These are phyloP conservation scores for Tenrec ecaudatus DNA, from an alignment of 2,113 vertebrate species.

Conservation along the genomic window DNA sequence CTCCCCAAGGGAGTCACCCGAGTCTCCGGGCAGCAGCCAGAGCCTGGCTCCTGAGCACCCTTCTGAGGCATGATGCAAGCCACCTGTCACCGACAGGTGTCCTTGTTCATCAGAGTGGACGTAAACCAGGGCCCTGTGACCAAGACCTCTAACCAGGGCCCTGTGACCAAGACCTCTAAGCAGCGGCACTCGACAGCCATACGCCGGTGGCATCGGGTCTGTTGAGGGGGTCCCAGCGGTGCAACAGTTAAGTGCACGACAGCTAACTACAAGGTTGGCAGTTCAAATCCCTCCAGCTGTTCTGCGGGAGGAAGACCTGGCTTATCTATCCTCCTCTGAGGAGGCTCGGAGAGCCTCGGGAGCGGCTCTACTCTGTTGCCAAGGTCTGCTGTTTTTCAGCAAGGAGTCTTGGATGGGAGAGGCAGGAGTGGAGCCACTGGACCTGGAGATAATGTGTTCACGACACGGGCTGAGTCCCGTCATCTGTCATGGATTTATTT, in stretches of 20 bases:
- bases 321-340: too few relatives aligned
- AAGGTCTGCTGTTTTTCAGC: neutral
- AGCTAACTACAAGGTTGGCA: neutral
- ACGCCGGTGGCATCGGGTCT: neutral
- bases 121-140: neutral
- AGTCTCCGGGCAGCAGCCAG: neutral
- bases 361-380: neutral
- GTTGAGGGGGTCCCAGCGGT: neutral
- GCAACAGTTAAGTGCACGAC: neutral
- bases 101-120: neutral
- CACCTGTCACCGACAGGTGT: neutral
- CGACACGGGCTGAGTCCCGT: neutral
- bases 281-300: neutral
- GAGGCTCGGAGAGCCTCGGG: too few relatives aligned
- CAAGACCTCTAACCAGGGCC: neutral
- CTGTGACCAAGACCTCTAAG: neutral
- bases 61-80: conserved; percentile 5
- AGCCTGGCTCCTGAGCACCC: neutral
- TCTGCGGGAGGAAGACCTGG: too few relatives aligned
- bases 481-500: neutral
- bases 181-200: neutral
- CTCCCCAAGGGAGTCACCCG: neutral
- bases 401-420: neutral
- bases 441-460: neutral
- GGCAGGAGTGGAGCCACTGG: neutral